Percentiles rank a stretch among this genome's conserved stretches.
These are phyloP conservation scores for Microplitis mediator DNA, from an alignment of 1,140 invertebrate species.

Conservation along the genomic window DNA sequence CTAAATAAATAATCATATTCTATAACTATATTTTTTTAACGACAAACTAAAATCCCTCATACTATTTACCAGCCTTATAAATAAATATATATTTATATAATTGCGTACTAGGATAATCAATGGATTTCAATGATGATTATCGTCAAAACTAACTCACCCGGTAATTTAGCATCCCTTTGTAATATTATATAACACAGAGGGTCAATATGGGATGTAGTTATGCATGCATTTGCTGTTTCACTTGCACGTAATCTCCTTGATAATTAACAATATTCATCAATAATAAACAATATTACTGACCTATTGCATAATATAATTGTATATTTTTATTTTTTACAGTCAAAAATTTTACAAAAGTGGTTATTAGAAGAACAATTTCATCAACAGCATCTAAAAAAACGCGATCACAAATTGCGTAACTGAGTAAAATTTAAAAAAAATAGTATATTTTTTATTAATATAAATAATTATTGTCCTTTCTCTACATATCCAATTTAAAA, in stretches of 20 bases:
- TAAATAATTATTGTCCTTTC: no score
- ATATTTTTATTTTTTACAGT: constrained; percentile 45
- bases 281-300: no score
- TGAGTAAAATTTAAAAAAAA: neutral
- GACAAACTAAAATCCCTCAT: neutral
- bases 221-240: constrained; percentile 6
- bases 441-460: neutral
- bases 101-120: neutral
- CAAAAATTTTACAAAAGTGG: constrained; percentile 55
- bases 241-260: neutral
- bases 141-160: constrained; percentile 46
- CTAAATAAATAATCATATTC: no score
- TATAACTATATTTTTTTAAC: neutral
- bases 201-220: neutral
- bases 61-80: constrained; percentile 37
- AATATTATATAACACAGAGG: constrained; percentile 24
- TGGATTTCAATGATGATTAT: constrained; percentile 10
- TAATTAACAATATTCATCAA: no score
- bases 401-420: neutral
- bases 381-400: neutral
- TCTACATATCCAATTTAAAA: no score
- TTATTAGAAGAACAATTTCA: constrained; percentile 43
- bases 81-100: no score
- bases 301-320: no score
- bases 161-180: constrained; percentile 45